A percentile compares a stretch with the other conserved stretches of the same genome.
phyloP scores from a whole-genome alignment of 2,888 invertebrate species.

The Leucozona laternaria region DNA sequence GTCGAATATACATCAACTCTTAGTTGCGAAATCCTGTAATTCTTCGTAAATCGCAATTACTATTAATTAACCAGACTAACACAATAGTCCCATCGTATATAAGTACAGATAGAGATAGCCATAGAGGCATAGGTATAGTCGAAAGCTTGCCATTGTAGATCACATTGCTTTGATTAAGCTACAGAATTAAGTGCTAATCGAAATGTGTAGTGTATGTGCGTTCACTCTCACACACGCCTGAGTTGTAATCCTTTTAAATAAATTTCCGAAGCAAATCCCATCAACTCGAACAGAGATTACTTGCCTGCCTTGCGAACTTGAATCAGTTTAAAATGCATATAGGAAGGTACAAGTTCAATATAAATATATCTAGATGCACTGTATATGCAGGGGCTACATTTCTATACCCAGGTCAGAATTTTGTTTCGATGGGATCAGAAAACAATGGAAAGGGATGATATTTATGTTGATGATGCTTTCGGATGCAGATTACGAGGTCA shows the following conservation, averaged over 20 bases:
- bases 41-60: constrained; percentile 31
- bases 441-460: constrained; percentile 27
- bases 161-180: constrained; percentile 64
- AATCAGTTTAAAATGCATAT: constrained; percentile 48
- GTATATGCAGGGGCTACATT: background rate
- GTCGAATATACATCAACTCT: constrained; percentile 15
- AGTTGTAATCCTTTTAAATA: constrained; percentile 68
- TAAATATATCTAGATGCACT: background rate
- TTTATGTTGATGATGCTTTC: constrained; percentile 46
- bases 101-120: no score
- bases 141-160: background rate
- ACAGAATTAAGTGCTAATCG: constrained; percentile 66
- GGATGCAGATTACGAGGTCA: constrained; percentile 66
- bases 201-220: constrained; percentile 35
- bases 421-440: constrained; percentile 11
- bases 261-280: constrained; percentile 57
- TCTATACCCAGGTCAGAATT: constrained; percentile 12
- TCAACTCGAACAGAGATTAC: constrained; percentile 44
- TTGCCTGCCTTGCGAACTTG: constrained; percentile 1
- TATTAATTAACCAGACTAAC: constrained; percentile 61
- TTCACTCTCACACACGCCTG: constrained; percentile 22
- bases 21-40: constrained; percentile 4
- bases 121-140: background rate
- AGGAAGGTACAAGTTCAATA: background rate
- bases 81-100: background rate